Conservation (phyloP, 2,888 invertebrate genomes). For the Apodemia zela region DNA sequence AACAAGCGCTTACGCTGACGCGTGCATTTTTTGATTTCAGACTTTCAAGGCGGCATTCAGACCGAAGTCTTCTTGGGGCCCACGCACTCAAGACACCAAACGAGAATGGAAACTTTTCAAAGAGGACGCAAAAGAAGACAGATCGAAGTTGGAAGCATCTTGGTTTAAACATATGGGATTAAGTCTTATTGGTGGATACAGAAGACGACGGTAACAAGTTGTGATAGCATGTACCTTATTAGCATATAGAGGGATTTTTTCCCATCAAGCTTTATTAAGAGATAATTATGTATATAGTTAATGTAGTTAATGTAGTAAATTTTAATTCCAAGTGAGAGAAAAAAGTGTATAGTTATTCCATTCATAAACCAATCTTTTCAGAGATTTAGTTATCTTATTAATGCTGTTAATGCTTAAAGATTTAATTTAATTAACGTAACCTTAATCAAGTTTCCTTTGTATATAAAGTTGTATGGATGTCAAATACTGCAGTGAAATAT, state of each 20-base stretch:
- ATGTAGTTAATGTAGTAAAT: neutral
- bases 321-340: too few relatives aligned
- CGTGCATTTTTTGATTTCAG: conserved; percentile 50
- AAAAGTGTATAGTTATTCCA: too few relatives aligned
- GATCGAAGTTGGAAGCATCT: conserved; percentile 39
- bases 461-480: too few relatives aligned
- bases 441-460: too few relatives aligned
- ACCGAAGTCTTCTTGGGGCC: conserved; percentile 82
- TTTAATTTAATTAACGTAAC: too few relatives aligned
- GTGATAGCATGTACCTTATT: conserved; percentile 3
- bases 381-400: too few relatives aligned
- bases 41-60: conserved; percentile 59
- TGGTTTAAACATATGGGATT: conserved; percentile 44
- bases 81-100: conserved; percentile 65
- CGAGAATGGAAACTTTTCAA: conserved; percentile 81
- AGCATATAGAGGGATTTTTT: neutral
- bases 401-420: too few relatives aligned
- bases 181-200: conserved; percentile 49
- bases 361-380: too few relatives aligned
- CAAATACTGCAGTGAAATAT: too few relatives aligned
- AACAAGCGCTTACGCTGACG: too few relatives aligned
- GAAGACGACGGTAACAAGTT: conserved; percentile 25
- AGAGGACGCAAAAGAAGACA: conserved; percentile 52
- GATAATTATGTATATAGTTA: conserved; percentile 7
- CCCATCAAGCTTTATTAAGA: conserved; percentile 2